These are phyloP conservation scores for Holacanthus passer DNA, from an alignment of 2,113 vertebrate species.

Conservation along the genomic window DNA sequence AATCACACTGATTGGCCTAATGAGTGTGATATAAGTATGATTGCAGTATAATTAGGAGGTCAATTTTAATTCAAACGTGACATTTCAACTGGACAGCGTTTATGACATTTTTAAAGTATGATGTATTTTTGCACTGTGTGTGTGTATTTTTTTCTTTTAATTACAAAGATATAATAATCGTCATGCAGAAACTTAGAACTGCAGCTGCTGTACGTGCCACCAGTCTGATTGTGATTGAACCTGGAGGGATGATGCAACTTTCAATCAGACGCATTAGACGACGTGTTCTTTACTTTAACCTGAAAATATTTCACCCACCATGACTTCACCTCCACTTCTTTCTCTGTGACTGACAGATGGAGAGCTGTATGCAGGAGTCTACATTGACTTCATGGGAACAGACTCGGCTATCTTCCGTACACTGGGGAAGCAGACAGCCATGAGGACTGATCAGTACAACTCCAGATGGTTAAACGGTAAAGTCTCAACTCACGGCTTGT, in stretches of 20 bases:
- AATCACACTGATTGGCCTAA: conserved; percentile 44
- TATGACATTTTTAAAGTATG: conserved; percentile 6
- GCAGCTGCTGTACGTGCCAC: conserved; percentile 18
- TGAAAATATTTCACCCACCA: conserved; percentile 27
- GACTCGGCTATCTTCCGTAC: conserved; percentile 98
- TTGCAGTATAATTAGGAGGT: conserved; percentile 22
- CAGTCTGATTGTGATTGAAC: conserved; percentile 20
- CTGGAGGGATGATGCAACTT: conserved; percentile 30
- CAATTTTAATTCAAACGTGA: conserved; percentile 31
- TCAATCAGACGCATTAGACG: conserved; percentile 2
- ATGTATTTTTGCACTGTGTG: conserved; percentile 16
- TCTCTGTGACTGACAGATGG: conserved; percentile 88
- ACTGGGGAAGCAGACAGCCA: conserved; percentile 96
- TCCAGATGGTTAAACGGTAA: conserved; percentile 98
- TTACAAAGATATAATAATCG: conserved; percentile 6
- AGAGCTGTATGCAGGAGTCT: conserved; percentile 96
- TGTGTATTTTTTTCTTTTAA: background rate
- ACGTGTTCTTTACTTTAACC: conserved; percentile 22
- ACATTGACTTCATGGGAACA: conserved; percentile 99
- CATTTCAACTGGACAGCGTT: background rate
- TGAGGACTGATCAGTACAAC: conserved; percentile 99
- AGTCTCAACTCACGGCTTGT: conserved; percentile 38
- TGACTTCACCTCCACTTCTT: conserved; percentile 45
- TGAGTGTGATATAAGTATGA: conserved; percentile 24
- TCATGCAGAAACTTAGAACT: background rate